These are phyloP conservation scores for Andrena flavipes DNA, from an alignment of 2,888 invertebrate genomes.

Conservation along the genomic window DNA sequence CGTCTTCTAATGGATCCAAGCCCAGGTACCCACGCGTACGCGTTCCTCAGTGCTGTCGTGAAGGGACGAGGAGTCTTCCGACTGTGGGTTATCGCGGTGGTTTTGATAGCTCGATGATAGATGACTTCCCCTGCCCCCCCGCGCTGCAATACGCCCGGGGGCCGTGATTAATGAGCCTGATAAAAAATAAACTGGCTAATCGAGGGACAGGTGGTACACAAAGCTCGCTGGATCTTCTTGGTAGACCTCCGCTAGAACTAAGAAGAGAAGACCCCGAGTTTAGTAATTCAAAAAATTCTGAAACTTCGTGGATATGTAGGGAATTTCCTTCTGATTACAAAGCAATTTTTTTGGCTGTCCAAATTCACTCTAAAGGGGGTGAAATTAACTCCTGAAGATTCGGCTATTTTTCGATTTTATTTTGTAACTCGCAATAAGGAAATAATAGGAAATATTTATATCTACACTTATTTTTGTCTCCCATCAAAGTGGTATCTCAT, in stretches of 20 bases:
- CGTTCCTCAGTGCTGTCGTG: constrained; percentile 2
- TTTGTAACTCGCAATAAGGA: no score
- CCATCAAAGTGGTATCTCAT: no score
- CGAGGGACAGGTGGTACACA: neutral
- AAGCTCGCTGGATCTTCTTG: neutral
- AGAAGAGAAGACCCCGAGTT: no score
- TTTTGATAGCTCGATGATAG: constrained; percentile 33
- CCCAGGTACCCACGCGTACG: neutral
- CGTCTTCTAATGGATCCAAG: constrained; percentile 23
- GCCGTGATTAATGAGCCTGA: constrained; percentile 13
- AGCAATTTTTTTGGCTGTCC: no score
- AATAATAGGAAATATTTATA: no score
- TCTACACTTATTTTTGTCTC: no score
- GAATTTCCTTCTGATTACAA: no score
- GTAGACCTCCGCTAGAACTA: neutral
- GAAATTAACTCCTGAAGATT: no score
- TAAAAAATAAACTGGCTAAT: neutral
- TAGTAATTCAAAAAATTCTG: no score
- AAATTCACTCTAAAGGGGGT: no score
- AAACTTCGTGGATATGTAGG: no score
- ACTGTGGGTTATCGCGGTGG: neutral
- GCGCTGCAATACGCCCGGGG: neutral
- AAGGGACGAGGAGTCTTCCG: neutral
- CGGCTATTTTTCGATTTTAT: no score
- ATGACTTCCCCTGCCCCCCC: neutral